These are phyloP conservation scores for Drosophila pallidifrons DNA, from an alignment of 1,140 invertebrate species.

Conservation along the genomic window DNA sequence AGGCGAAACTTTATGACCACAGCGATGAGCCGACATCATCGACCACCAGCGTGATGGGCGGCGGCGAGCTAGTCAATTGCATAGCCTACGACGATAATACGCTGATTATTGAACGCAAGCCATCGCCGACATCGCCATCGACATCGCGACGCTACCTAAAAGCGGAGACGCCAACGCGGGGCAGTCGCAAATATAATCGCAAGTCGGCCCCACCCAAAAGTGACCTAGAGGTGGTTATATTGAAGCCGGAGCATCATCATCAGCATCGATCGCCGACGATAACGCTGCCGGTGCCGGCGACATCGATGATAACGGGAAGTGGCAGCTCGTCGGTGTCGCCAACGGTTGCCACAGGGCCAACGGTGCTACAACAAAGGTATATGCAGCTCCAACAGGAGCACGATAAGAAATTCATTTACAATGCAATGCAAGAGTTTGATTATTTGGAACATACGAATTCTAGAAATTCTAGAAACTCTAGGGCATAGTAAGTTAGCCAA, in stretches of 20 bases:
- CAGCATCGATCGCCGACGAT: slow-evolving; percentile 72
- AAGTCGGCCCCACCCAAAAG: slow-evolving; percentile 58
- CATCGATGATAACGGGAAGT: slow-evolving; percentile 12
- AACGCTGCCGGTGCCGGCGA: slow-evolving; percentile 61
- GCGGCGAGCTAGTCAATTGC: slow-evolving; percentile 71
- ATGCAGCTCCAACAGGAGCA: slow-evolving; percentile 77
- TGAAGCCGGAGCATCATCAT: slow-evolving; percentile 66
- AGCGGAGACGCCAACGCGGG: slow-evolving; percentile 66
- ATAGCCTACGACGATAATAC: slow-evolving; percentile 77
- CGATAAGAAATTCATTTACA: slow-evolving; percentile 78
- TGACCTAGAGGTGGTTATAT: slow-evolving; percentile 66
- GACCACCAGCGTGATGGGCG: slow-evolving; percentile 51
- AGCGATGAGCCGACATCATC: slow-evolving; percentile 48
- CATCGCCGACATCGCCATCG: slow-evolving; percentile 68
- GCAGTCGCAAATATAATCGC: slow-evolving; percentile 74
- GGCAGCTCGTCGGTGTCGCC: slow-evolving; percentile 26
- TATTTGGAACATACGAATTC: slow-evolving; percentile 65
- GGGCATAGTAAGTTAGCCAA: slow-evolving; percentile 77
- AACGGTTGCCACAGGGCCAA: slow-evolving; percentile 37
- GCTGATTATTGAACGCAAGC: slow-evolving; percentile 68
- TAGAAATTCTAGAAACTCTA: slow-evolving; percentile 67
- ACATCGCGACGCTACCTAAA: slow-evolving; percentile 66
- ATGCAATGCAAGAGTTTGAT: slow-evolving; percentile 77
- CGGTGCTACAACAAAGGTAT: slow-evolving; percentile 80
- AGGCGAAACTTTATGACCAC: slow-evolving; percentile 72